Conservation (phyloP, 64 coral and sea anemone genomes). For the Montipora efflorescens region DNA sequence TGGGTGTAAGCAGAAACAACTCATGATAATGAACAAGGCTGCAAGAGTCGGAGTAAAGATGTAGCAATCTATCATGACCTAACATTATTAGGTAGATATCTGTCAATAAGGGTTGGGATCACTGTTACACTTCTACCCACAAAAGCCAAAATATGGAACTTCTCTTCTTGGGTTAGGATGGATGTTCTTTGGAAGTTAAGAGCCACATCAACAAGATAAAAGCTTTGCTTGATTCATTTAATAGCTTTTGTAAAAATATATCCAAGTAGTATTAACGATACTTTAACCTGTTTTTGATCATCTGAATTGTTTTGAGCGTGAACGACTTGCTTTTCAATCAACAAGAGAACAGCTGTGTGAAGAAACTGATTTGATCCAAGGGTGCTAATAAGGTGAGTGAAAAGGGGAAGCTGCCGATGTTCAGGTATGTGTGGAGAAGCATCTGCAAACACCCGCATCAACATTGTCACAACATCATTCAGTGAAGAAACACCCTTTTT, state of each 20-base stretch:
- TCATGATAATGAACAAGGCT: background rate
- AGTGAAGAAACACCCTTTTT: constrained; percentile 58
- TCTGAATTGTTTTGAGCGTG: background rate
- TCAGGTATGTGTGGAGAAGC: constrained; percentile 96
- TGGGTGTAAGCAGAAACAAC: background rate
- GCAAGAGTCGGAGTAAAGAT: too few species aligned
- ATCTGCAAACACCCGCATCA: constrained; percentile 99
- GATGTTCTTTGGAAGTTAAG: too few species aligned
- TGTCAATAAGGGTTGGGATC: too few species aligned
- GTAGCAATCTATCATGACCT: too few species aligned
- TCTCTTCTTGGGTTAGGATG: too few species aligned
- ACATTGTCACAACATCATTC: constrained; percentile 87
- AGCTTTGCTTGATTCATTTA: too few species aligned
- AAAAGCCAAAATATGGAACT: too few species aligned
- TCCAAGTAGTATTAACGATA: background rate
- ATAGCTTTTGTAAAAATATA: background rate
- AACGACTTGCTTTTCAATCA: constrained; percentile 78
- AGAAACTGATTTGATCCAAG: constrained; percentile 77
- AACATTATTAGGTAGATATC: background rate
- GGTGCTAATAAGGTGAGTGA: constrained; percentile 85
- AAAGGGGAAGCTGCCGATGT: constrained; percentile 87
- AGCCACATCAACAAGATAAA: too few species aligned
- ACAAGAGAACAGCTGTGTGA: constrained; percentile 74
- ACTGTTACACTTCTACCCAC: too few species aligned
- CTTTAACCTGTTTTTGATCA: constrained; percentile 48